Evolutionary conservation across 2,113 vertebrate species (phyloP).

Genomic region (Psilopsiagon aurifrons): DNA sequence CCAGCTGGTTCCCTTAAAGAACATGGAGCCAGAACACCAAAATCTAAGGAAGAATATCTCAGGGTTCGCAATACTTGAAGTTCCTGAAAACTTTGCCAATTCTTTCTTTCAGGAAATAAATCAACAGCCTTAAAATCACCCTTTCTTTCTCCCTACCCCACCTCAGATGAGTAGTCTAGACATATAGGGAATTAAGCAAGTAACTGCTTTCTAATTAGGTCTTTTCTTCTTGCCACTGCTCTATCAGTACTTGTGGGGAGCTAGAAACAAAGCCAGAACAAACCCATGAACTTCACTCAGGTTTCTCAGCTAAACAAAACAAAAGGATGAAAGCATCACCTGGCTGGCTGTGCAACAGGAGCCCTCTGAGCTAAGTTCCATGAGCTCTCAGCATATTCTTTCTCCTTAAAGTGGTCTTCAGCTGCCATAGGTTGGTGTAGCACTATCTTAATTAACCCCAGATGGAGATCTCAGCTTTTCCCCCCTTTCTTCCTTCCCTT

Average conservation of each 20-base stretch:
- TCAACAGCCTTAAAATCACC: neutral
- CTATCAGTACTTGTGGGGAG: neutral
- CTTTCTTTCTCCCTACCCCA: neutral
- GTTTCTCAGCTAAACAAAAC: neutral
- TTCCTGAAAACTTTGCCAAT: neutral
- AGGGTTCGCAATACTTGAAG: neutral
- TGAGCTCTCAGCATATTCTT: neutral
- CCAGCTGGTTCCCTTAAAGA: neutral
- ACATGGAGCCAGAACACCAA: neutral
- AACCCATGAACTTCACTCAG: neutral
- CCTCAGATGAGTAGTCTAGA: neutral
- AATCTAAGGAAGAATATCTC: neutral
- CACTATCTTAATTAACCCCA: conserved; percentile 34
- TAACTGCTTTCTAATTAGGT: neutral
- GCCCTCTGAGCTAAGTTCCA: neutral
- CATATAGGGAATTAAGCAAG: neutral
- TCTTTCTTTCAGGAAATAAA: neutral
- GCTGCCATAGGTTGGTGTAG: neutral
- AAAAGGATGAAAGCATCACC: neutral
- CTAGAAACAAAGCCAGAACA: conserved; percentile 1
- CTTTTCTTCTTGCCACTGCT: neutral
- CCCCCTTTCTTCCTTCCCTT: neutral
- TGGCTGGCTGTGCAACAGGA: neutral
- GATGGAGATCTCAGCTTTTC: neutral
- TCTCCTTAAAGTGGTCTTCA: neutral